A percentile compares a stretch with the other conserved stretches of the same genome.
Evolutionary conservation across 2,888 invertebrate species (phyloP).

Genomic region (Spilarctia lutea): DNA sequence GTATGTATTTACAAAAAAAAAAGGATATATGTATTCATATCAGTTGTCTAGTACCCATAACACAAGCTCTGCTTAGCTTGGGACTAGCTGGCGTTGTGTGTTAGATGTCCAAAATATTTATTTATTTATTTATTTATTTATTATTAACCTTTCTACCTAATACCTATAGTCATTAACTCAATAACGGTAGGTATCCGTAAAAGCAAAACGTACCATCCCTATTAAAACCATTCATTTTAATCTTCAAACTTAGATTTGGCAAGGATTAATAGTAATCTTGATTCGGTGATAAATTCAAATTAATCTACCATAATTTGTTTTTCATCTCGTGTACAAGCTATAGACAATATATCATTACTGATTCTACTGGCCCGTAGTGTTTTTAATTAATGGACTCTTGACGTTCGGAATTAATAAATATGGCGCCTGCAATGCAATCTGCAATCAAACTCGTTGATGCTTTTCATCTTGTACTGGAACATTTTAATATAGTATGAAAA

Average conservation of each 20-base stretch:
- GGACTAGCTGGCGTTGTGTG: too few relatives aligned
- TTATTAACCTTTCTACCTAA: neutral
- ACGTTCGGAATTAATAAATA: constrained; percentile 65
- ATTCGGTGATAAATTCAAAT: constrained; percentile 51
- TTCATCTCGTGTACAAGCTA: constrained; percentile 31
- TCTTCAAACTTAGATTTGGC: constrained; percentile 50
- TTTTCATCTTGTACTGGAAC: constrained; percentile 34
- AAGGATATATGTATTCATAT: too few relatives aligned
- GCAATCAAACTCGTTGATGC: constrained; percentile 35
- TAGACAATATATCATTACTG: constrained; percentile 67
- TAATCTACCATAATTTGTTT: constrained; percentile 46
- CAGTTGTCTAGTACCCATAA: too few relatives aligned
- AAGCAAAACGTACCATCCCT: constrained; percentile 22
- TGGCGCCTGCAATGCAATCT: constrained; percentile 32
- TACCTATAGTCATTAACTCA: constrained; percentile 17
- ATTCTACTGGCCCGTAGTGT: constrained; percentile 69
- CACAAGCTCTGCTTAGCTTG: too few relatives aligned
- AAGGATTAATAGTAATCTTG: constrained; percentile 49
- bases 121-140: too few relatives aligned
- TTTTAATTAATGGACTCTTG: constrained; percentile 77
- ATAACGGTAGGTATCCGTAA: constrained; percentile 13
- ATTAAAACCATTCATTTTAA: constrained; percentile 45
- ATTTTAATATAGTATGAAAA: constrained; percentile 24
- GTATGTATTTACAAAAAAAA: too few relatives aligned
- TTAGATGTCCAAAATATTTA: too few relatives aligned